phyloP scores from a whole-genome alignment of 1,140 invertebrate genomes.

The Leptinotarsa texana region DNA sequence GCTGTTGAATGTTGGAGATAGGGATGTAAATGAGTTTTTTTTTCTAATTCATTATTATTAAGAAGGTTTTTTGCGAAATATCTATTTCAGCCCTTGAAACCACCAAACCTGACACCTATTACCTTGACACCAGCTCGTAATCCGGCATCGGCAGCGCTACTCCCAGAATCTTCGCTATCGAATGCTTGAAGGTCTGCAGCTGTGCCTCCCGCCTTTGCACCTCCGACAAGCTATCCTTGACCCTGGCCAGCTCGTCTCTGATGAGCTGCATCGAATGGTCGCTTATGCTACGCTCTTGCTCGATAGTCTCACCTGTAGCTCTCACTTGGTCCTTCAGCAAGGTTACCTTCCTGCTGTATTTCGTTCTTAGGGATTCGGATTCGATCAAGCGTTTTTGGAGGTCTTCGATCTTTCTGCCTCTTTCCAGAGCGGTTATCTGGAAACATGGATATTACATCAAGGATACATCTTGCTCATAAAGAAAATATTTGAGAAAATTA shows the following conservation, averaged over 20 bases:
- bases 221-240: slow-evolving; percentile 73
- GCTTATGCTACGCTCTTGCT: slow-evolving; percentile 71
- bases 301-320: slow-evolving; percentile 65
- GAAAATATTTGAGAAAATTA: no score
- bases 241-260: slow-evolving; percentile 71
- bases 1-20: no score
- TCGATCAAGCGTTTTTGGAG: slow-evolving; percentile 76
- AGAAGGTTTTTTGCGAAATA: no score
- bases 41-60: no score
- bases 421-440: slow-evolving; percentile 78
- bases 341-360: slow-evolving; percentile 72
- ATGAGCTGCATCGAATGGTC: slow-evolving; percentile 69
- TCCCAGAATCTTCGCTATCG: slow-evolving; percentile 69
- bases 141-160: slow-evolving; percentile 71
- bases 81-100: neutral
- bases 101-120: neutral
- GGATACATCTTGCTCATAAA: no score
- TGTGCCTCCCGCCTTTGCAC: slow-evolving; percentile 73
- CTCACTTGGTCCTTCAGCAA: slow-evolving; percentile 72
- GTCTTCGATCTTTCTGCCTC: slow-evolving; percentile 81
- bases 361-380: slow-evolving; percentile 69
- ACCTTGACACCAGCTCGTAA: slow-evolving; percentile 73
- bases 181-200: slow-evolving; percentile 71
- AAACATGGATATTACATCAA: slow-evolving; percentile 22
- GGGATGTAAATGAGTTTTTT: no score